A percentile compares a stretch with the other conserved stretches of the same genome.
Conservation (phyloP, 2,797 vertebrate species). For the Fundulus diaphanus region DNA sequence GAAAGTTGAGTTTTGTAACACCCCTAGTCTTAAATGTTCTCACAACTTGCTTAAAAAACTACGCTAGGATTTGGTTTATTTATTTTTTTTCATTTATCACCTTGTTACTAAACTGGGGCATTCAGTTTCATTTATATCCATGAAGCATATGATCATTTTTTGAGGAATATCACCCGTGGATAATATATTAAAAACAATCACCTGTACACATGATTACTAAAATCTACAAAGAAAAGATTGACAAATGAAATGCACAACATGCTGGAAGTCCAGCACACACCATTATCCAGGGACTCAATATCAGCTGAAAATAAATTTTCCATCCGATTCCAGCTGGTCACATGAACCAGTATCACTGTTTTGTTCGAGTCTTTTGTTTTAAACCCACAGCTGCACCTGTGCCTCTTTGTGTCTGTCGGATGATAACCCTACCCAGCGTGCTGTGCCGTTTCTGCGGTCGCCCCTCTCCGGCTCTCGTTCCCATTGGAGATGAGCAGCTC, state of each 20-base stretch:
- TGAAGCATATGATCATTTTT: not conserved
- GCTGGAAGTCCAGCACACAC: not conserved
- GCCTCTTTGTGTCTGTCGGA: not conserved
- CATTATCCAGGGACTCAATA: not conserved
- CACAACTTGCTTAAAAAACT: not conserved
- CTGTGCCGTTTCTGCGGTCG: constrained; percentile 28
- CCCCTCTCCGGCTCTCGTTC: constrained; percentile 39
- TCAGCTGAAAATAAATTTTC: not conserved
- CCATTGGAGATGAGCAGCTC: constrained; percentile 45
- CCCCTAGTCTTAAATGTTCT: too few relatives aligned
- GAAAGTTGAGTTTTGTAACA: too few relatives aligned
- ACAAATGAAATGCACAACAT: not conserved
- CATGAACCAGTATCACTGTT: not conserved
- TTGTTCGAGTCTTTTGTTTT: not conserved
- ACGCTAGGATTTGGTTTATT: not conserved
- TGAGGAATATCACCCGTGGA: too few relatives aligned
- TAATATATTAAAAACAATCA: too few relatives aligned
- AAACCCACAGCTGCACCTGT: constrained; percentile 4
- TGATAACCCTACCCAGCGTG: constrained; percentile 30
- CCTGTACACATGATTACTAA: too few relatives aligned
- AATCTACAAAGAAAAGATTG: not conserved
- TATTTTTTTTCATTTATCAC: not conserved
- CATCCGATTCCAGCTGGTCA: not conserved
- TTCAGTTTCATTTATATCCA: not conserved
- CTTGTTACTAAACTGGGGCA: not conserved